phyloP scores from a whole-genome alignment of 1,140 invertebrate species.

The Alviniconcha marisindica region DNA sequence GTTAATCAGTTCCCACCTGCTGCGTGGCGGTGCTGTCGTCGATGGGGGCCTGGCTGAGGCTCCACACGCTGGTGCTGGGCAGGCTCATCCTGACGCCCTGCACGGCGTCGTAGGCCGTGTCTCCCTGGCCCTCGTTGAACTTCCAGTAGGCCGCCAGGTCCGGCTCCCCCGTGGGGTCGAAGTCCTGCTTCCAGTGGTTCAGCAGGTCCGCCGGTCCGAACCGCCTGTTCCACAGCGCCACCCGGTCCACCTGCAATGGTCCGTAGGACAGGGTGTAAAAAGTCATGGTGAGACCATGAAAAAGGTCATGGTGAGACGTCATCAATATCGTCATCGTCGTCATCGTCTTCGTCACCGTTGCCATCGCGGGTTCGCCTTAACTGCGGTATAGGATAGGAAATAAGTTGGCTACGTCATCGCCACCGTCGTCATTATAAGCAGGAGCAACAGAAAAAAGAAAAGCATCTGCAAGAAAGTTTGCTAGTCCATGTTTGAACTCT shows the following conservation, averaged over 20 bases:
- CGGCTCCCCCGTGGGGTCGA: constrained; percentile 1
- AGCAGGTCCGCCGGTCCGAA: not conserved
- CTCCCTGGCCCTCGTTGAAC: not conserved
- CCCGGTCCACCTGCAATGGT: constrained; percentile 6
- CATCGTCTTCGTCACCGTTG: not conserved
- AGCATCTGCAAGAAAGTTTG: too few relatives aligned
- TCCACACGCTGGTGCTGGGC: not conserved
- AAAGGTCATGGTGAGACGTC: not conserved
- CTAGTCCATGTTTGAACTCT: too few relatives aligned
- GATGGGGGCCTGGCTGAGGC: not conserved
- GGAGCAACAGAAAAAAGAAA: too few relatives aligned
- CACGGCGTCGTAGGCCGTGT: not conserved
- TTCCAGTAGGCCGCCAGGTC: constrained; percentile 5
- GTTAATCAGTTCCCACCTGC: too few relatives aligned
- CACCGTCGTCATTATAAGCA: too few relatives aligned
- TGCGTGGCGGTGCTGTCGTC: not conserved
- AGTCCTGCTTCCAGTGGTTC: constrained; percentile 9
- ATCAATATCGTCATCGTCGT: not conserved
- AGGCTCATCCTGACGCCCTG: not conserved
- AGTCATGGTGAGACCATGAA: not conserved
- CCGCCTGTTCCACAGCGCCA: not conserved
- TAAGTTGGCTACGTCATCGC: too few relatives aligned
- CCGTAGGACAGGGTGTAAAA: not conserved
- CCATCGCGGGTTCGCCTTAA: not conserved
- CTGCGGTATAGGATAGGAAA: too few relatives aligned